Base-by-base conservation (phyloP, 2,888 invertebrate species). In the Acanthosepion pharaonis region DNA sequence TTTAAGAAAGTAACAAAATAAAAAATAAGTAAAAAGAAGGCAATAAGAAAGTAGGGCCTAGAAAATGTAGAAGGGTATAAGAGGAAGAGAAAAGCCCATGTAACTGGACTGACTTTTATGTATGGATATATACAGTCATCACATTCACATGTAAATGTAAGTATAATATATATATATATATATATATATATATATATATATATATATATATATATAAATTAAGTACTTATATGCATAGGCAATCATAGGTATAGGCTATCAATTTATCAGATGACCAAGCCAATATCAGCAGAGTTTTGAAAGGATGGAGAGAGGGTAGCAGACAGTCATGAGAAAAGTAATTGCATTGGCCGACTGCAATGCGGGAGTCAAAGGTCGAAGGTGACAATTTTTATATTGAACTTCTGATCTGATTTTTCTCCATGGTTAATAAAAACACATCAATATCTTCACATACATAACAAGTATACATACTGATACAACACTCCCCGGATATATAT, bases 281-380 rank as follows among this genome's bases (percentile, higher is more conserved):
- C 33, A 78, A 78, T 78, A 78, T 78, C 78, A 33, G n/a, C 78
- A n/a, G 78, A 78, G 78, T 78, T 78, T 78, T 78, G 78, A 78
- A 78, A 78, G 78, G n/a, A 78, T n/a, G 78, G 78, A 78, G 78
- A 78, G 78, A 78, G 78, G 78, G 78, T 33, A n/a, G n/a, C n/a
- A 78, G 78, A 78, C 78, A 78, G 78, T 78, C 78, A 78, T 78
- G n/a, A 78, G 78, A 33, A 33, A 78, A 78, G 78, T 78, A 33
- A 78, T 78, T 78, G 78, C 78, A n/a, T 78, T 78, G 78, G 78
- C 78, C n/a, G n/a, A 78, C 78, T 78, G 78, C 78, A 78, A 78
- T 78, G 78, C 78, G 78, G 78, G 78, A 78, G 78, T 78, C 78
- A 78, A 78, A 78, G 78, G 78, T 78, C 78, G 78, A 78, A 78